These are phyloP conservation scores for Gymnothorax reevesii DNA, from an alignment of 2,797 vertebrate species.

Conservation along the genomic window DNA sequence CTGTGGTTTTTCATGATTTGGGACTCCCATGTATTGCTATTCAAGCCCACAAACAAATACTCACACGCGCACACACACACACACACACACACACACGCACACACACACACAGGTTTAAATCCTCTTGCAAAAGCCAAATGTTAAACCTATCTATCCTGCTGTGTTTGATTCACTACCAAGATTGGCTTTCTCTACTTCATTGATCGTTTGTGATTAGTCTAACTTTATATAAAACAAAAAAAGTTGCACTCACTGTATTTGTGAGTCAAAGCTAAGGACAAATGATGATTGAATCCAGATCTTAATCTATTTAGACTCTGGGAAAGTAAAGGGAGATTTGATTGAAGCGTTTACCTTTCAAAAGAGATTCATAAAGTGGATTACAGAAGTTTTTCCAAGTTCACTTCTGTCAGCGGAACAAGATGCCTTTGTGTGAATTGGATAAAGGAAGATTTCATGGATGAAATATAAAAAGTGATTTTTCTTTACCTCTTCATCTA, in stretches of 20 bases:
- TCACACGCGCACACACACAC: too few species aligned
- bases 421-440: neutral
- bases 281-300: slow-evolving; percentile 4
- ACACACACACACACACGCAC: too few species aligned
- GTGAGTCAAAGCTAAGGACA: neutral
- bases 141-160: too few species aligned
- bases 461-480: neutral
- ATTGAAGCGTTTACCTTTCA: neutral
- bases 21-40: too few species aligned
- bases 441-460: neutral
- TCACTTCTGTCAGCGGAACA: neutral
- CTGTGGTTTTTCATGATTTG: too few species aligned
- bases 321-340: neutral
- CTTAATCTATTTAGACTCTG: neutral
- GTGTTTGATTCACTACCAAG: too few species aligned
- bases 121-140: too few species aligned
- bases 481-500: neutral
- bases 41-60: too few species aligned
- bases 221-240: neutral
- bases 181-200: too few species aligned
- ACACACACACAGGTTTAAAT: too few species aligned
- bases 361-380: slow-evolving; percentile 8
- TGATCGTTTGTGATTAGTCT: too few species aligned
- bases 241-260: neutral
- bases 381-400: neutral